phyloP scores from a whole-genome alignment of 2,797 vertebrate species.

The Esox lucius region DNA sequence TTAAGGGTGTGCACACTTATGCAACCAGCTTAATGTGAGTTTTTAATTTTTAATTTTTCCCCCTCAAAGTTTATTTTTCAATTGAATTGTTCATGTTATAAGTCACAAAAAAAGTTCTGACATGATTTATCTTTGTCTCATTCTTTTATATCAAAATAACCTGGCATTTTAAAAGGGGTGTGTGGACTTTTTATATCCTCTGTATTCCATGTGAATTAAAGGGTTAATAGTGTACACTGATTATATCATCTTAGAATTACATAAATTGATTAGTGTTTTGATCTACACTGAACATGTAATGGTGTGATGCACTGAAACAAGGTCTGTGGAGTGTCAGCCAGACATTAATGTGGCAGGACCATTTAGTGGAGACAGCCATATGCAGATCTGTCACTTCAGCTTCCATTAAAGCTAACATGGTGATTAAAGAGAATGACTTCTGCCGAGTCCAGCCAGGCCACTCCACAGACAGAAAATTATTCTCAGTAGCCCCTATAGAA shows the following conservation, averaged over 20 bases:
- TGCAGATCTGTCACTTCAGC: conserved; percentile 35
- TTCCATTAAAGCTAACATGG: conserved; percentile 51
- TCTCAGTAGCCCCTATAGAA: conserved; percentile 31
- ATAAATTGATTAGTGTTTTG: conserved; percentile 27
- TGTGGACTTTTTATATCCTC: too few relatives aligned
- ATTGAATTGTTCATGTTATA: too few relatives aligned
- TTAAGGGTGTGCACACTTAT: too few relatives aligned
- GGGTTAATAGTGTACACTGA: conserved; percentile 12
- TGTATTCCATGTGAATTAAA: conserved; percentile 19
- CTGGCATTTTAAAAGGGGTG: too few relatives aligned
- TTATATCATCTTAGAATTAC: conserved; percentile 19
- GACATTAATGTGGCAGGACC: conserved; percentile 16
- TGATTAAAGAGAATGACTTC: conserved; percentile 59
- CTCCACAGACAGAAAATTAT: conserved; percentile 36
- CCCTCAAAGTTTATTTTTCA: too few relatives aligned
- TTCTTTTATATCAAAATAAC: too few relatives aligned
- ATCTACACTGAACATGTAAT: conserved; percentile 30
- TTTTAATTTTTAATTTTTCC: too few relatives aligned
- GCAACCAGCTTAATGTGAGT: too few relatives aligned
- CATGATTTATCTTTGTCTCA: too few relatives aligned
- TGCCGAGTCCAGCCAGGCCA: conserved; percentile 45
- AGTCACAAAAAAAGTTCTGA: too few relatives aligned
- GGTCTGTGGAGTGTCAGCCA: conserved; percentile 40
- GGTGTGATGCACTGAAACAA: conserved; percentile 30
- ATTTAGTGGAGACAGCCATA: conserved; percentile 35